Base-by-base conservation (phyloP, 2,888 invertebrate species). In the Bhutanitis thaidina region DNA sequence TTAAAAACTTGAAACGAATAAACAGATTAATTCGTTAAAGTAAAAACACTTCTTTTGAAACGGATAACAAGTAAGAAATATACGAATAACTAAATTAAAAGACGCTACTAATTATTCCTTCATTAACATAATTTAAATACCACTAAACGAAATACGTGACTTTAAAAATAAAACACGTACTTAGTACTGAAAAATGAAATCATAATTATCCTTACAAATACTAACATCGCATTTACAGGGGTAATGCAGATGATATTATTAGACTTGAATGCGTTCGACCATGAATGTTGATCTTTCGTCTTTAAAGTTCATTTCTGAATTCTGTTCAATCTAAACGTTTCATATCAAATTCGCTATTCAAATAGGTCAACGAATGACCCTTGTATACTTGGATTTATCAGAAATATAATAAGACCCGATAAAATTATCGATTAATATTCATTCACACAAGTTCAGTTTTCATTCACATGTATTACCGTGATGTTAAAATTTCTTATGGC, bases 401-500 rank as follows among this genome's bases (percentile, higher is more conserved):
- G 2, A 20, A 20, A 20, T 5, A 5, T n/a, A n/a, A n/a, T n/a
- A n/a, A n/a, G n/a, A n/a, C n/a, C n/a, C n/a, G n/a, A n/a, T n/a
- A n/a, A n/a, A 20, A 20, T 20, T 20, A 12, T 34, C 34, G 7
- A 10, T n/a, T 12, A 7, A 12, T 12, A 34, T 12, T 34, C 34
- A 34, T 34, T 34, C 12, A 7, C 1, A 5, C 27, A 13, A 29
- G 1, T 40, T 35, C 27, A 10, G 4, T 44, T 27, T 35, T 34
- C 45, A 39, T 39, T 25, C 43, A 15, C 27, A 13, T 9, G 16
- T 40, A 29, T 36, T 39, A 13, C 34, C 38, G 35, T 34, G 27
- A 14, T 38, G 25, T 27, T 46, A 49, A 35, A 30, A 51, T 56
- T 54, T 43, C 41, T n/a, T 46, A 48, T 41, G 35, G 39, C 32